Conservation (phyloP, 2,797 vertebrate species). For the Phataginus tricuspis region DNA sequence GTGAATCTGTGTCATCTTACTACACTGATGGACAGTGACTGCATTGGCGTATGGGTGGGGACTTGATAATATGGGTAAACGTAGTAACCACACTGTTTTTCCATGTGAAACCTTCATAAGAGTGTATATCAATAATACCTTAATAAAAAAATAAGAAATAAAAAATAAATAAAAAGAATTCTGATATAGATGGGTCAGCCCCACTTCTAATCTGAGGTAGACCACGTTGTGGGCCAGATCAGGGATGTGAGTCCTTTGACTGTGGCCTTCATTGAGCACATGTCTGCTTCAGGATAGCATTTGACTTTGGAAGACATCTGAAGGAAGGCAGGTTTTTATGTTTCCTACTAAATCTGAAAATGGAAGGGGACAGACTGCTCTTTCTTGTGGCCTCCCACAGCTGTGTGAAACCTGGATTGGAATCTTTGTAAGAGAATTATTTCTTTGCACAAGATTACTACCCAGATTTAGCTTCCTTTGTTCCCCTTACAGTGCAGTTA, state of each 20-base stretch:
- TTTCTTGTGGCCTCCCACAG: background rate
- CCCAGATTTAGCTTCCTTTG: background rate
- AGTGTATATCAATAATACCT: too few species aligned
- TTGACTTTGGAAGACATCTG: background rate
- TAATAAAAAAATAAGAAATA: too few species aligned
- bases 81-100: too few species aligned
- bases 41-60: too few species aligned
- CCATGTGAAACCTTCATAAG: too few species aligned
- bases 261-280: background rate
- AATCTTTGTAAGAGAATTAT: background rate
- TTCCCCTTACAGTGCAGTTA: background rate
- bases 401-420: background rate
- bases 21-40: too few species aligned
- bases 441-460: background rate
- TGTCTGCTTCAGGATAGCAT: background rate
- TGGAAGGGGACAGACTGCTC: background rate
- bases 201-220: background rate
- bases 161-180: background rate
- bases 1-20: too few species aligned
- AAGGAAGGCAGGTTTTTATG: background rate
- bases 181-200: background rate
- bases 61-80: too few species aligned
- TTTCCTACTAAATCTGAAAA: background rate
- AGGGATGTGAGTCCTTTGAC: background rate
- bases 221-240: background rate